Base-by-base conservation (phyloP, 2,797 vertebrate species). In the Ibycter americanus region DNA sequence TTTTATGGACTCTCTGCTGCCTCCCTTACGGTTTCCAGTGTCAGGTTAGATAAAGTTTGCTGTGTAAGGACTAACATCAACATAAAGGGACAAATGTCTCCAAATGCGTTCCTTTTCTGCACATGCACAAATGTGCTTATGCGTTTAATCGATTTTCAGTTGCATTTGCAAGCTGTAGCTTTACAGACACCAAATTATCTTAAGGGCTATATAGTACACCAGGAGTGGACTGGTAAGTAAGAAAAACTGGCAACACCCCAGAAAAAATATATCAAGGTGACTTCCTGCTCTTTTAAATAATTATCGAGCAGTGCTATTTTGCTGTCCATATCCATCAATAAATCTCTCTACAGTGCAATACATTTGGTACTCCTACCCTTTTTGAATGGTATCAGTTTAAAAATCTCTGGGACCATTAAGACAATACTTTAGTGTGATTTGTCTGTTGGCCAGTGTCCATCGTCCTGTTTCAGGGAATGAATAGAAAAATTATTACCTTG, bases 241-340 rank as follows among this genome's bases (percentile, higher is more conserved):
- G 62, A 83, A 84, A 55, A 84, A 46, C 5, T 87, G 63, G 82
- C 79, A 80, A 23, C 29, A 12, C 9, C 31, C 65, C 65, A 77
- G 59, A 58, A 91, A 91, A 91, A 52, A 77, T 32, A 47, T 6
- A 52, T 25, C 67, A 67, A 87, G 61, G 83, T 77, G 89, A 83
- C 77, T 92, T 97, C 83, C 67, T 72, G 62, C 27, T 93, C 83
- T 88, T 78, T 86, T 46, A 58, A 92, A 72, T 91, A 87, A 90
- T 92, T 85, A 80, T 44, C 0, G 3, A 84, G 52, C 44, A 17
- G 34, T 27, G 44, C 34, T 83, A 16, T 72, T 95, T 86, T 81
- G 87, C 51, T 81, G 4, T 47, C 61, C 31, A 1, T 62, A 68
- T 70, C 71, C 55, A 83, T 78, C 51, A 78, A 67, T 72, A n/a